phyloP scores from a whole-genome alignment of 35 echinoderm and acorn worm genomes.

The Patiria miniata region DNA sequence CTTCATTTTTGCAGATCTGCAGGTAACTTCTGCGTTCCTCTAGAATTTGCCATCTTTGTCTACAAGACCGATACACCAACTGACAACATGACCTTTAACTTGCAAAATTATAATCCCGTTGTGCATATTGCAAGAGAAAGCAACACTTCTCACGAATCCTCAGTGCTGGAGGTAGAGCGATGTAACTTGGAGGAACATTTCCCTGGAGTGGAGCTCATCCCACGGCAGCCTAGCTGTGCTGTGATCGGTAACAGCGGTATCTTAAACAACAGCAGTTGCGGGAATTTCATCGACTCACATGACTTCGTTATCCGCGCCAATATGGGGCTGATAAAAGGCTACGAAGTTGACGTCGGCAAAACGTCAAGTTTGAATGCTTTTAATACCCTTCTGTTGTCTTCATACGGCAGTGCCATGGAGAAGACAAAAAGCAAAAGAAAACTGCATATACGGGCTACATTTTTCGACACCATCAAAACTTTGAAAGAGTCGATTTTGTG shows the following conservation, averaged over 20 bases:
- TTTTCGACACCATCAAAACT: not conserved
- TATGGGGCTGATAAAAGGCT: conserved; percentile 19
- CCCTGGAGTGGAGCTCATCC: not conserved
- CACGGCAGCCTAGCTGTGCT: conserved; percentile 27
- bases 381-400: not conserved
- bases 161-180: not conserved
- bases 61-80: not conserved
- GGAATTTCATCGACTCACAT: conserved; percentile 40
- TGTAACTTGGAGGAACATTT: not conserved
- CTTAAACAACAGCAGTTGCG: conserved; percentile 40
- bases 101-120: not conserved
- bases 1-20: not conserved
- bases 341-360: conserved; percentile 31
- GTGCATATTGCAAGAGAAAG: not conserved
- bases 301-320: conserved; percentile 47
- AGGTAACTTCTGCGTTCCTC: not conserved
- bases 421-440: not conserved
- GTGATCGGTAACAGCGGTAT: conserved; percentile 55
- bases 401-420: not conserved
- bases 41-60: not conserved
- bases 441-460: not conserved
- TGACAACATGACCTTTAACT: not conserved
- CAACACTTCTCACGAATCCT: not conserved
- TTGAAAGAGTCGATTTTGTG: not conserved
- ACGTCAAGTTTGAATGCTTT: conserved; percentile 13